These are phyloP conservation scores for Lasius fuliginosus DNA, from an alignment of 2,888 invertebrate genomes.

Conservation along the genomic window DNA sequence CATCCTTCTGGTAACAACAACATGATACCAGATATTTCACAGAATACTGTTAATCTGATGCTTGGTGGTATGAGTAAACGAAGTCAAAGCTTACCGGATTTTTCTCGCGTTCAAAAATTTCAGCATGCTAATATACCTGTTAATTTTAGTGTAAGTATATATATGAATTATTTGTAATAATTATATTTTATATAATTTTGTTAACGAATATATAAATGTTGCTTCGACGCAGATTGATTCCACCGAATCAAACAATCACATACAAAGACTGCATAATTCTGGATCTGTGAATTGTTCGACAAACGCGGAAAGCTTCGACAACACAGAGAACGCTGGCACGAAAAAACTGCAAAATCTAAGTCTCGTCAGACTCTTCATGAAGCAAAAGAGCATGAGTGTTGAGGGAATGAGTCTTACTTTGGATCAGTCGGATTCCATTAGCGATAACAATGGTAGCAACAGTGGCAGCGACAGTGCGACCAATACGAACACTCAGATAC, in stretches of 20 bases:
- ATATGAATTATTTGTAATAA: slow-evolving; percentile 1
- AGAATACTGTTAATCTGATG: slow-evolving; percentile 74
- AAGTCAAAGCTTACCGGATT: slow-evolving; percentile 94
- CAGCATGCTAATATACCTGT: slow-evolving; percentile 83
- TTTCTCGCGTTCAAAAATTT: slow-evolving; percentile 83
- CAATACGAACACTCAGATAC: slow-evolving; percentile 81
- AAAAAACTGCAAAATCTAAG: slow-evolving; percentile 91
- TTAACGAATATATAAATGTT: slow-evolving; percentile 11
- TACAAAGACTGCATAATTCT: slow-evolving; percentile 80
- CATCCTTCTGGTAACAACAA: slow-evolving; percentile 93
- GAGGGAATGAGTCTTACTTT: slow-evolving; percentile 91
- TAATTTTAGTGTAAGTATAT: slow-evolving; percentile 90
- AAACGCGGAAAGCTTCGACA: slow-evolving; percentile 84
- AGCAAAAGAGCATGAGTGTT: slow-evolving; percentile 94
- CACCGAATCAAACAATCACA: slow-evolving; percentile 83
- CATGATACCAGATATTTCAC: slow-evolving; percentile 86
- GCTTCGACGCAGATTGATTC: slow-evolving; percentile 81
- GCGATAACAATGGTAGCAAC: slow-evolving; percentile 88
- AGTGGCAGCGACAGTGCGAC: slow-evolving; percentile 88
- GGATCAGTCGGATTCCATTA: slow-evolving; percentile 91
- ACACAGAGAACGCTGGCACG: slow-evolving; percentile 78
- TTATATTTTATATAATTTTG: neutral
- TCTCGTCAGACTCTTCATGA: slow-evolving; percentile 95
- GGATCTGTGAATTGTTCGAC: slow-evolving; percentile 83
- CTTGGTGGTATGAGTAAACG: slow-evolving; percentile 85